These are phyloP conservation scores for Athene cunicularia DNA, from an alignment of 2,113 vertebrate species.

Conservation along the genomic window DNA sequence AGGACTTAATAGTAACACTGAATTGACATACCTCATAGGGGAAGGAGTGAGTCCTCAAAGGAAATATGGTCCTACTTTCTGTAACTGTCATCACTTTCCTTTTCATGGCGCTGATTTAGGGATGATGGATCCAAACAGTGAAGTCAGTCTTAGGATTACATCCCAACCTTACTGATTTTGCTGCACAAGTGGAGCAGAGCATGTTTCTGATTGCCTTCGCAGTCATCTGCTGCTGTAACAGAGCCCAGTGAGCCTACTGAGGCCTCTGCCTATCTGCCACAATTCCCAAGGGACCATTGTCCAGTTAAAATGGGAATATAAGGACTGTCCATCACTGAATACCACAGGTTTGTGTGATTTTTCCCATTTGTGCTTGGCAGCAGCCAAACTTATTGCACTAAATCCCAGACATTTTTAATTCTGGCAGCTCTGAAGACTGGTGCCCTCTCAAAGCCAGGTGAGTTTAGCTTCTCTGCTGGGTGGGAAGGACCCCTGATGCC, in stretches of 20 bases:
- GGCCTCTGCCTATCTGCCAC: neutral
- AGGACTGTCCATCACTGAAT: neutral
- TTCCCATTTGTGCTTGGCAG: neutral
- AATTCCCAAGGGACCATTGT: neutral
- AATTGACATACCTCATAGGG: neutral
- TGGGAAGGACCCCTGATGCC: neutral
- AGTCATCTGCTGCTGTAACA: neutral
- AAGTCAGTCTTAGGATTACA: neutral
- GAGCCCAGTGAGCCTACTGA: neutral
- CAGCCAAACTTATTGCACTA: neutral
- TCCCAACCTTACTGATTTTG: neutral
- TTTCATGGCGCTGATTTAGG: neutral
- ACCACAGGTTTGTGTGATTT: neutral
- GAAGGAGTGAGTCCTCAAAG: neutral
- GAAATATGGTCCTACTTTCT: neutral
- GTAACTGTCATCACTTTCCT: neutral
- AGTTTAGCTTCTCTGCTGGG: neutral
- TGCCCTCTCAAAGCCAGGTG: neutral
- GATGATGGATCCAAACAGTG: neutral
- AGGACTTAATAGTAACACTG: neutral
- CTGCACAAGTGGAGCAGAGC: neutral
- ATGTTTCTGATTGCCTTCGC: fast-evolving
- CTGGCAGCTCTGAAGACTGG: neutral
- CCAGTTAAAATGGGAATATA: neutral
- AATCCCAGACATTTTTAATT: neutral